Percentiles rank a stretch among this genome's conserved stretches.
Evolutionary conservation across 2,888 invertebrate genomes (phyloP).

Genomic region (Chaetogeoica ovagalla): DNA sequence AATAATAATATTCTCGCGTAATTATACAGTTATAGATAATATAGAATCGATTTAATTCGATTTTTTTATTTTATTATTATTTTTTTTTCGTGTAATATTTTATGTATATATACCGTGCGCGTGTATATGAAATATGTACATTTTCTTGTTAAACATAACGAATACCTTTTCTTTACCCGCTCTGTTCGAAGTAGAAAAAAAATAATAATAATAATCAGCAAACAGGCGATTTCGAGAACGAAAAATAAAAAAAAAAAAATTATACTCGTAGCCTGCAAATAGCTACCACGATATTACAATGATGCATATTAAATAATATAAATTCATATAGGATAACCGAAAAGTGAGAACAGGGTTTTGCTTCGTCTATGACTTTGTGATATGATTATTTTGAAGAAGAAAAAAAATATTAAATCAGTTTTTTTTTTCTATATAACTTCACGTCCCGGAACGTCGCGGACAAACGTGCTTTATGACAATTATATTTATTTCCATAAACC

Average conservation of each 20-base stretch:
- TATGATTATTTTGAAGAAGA: slow-evolving; percentile 10
- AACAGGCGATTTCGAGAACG: neutral
- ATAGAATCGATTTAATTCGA: too few relatives aligned
- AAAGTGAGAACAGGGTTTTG: slow-evolving; percentile 52
- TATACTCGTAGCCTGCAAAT: neutral
- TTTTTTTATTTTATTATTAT: too few relatives aligned
- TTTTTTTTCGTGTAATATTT: neutral
- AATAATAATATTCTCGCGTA: too few relatives aligned
- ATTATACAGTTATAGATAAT: too few relatives aligned
- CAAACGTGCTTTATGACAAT: slow-evolving; percentile 39
- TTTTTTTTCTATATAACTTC: slow-evolving; percentile 9
- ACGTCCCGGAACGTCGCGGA: neutral
- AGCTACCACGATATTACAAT: too few relatives aligned
- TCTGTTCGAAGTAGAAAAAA: slow-evolving; percentile 39
- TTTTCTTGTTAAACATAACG: slow-evolving; percentile 25
- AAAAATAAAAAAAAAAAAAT: neutral
- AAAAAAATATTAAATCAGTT: slow-evolving; percentile 10
- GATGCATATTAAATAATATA: too few relatives aligned
- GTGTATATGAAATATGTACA: slow-evolving; percentile 14
- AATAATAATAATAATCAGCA: neutral
- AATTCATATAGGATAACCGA: slow-evolving; percentile 42
- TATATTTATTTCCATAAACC: slow-evolving; percentile 38
- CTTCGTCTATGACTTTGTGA: slow-evolving; percentile 50
- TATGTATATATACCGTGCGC: neutral
- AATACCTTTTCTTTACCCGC: slow-evolving; percentile 11